phyloP scores from a whole-genome alignment of 1,140 invertebrate genomes.

The Ostrea edulis region DNA sequence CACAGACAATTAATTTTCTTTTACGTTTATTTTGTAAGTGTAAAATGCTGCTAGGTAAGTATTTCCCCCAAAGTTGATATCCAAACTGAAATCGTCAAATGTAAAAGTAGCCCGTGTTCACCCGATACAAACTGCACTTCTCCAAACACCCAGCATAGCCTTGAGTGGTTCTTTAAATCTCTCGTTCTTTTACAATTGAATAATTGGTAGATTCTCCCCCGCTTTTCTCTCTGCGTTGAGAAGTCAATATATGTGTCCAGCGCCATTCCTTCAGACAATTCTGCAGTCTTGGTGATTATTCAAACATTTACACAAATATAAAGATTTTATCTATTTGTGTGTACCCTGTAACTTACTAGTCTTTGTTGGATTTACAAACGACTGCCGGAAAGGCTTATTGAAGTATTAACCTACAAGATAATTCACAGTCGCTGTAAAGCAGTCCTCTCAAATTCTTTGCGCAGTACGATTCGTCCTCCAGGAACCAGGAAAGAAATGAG shows the following conservation, averaged over 20 bases:
- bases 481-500: too few relatives aligned
- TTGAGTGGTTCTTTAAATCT: conserved; percentile 1
- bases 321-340: background rate
- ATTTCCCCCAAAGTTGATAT: too few relatives aligned
- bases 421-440: background rate
- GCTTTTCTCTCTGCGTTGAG: background rate
- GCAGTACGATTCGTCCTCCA: too few relatives aligned
- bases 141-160: background rate
- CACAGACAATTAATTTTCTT: too few relatives aligned
- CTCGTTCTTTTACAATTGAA: background rate
- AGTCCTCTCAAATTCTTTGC: too few relatives aligned
- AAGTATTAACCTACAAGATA: background rate
- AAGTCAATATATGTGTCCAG: background rate
- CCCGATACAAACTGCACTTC: background rate
- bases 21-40: too few relatives aligned
- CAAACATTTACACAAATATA: background rate
- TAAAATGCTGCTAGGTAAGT: too few relatives aligned
- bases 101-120: too few relatives aligned
- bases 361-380: background rate
- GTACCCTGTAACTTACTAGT: background rate
- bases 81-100: too few relatives aligned
- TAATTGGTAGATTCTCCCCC: background rate
- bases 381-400: background rate
- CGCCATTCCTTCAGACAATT: background rate
- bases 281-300: conserved; percentile 16